Base-by-base conservation (phyloP, 2,797 vertebrate genomes). In the Platalea minor region DNA sequence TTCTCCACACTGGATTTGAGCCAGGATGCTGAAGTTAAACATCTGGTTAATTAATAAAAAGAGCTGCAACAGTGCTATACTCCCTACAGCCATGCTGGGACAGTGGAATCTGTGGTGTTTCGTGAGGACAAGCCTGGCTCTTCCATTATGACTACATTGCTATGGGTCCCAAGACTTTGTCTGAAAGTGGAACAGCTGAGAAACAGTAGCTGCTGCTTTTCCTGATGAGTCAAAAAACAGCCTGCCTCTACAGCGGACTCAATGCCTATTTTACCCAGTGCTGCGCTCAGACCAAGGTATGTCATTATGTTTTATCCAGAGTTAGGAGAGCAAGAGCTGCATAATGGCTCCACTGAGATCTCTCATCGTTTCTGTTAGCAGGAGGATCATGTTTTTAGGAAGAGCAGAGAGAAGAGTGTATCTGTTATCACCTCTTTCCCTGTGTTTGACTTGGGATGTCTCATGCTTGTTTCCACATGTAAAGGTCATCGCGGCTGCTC, bases 21-120 rank as follows among this genome's bases (percentile, higher is more conserved):
- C 73, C 91, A 85, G n/a, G 77, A 57, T 84, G 59, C n/a, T 86
- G 61, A 80, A 84, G 65, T 56, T 89, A 88, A 93, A 65, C 54
- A 50, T 78, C 73, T 94, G 85, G 56, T 79, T 86, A 78, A 76
- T 79, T 73, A 65, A 76, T 33, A 37, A 56, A 73, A 85, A 51
- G 37, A 43, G 17, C 39, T 73, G 5, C 12, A 84, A 19, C 28
- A 57, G 57, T 11, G 6, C 23, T 65, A 0, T 67, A 10, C 13
- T 78, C 35, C 33, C 25, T 81, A 28, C 50, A 89, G 54, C 78
- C 31, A 11, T 25, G 57, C 35, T 28, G 45, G 59, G 65, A 33
- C 13, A 2, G 48, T 70, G 59, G 76, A 63, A 26, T 26, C 54
- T 41, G 17, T 60, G n/a, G 5, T 72, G 57, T 5, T 78, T 45